Evolutionary conservation across 2,113 vertebrate genomes (phyloP).

Genomic region (Thryonomys swinderianus): DNA sequence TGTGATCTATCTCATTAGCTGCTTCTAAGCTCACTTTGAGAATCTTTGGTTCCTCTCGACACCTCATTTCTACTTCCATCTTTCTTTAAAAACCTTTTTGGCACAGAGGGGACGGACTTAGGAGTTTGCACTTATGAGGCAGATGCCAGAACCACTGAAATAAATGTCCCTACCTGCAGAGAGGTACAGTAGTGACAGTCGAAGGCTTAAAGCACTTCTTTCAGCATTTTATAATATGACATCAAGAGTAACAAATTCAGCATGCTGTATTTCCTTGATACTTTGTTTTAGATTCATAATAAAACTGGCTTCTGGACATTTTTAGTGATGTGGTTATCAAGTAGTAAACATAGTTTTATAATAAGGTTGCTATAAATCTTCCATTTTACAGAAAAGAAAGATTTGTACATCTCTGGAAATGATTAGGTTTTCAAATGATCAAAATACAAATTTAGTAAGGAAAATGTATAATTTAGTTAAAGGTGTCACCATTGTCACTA

Average conservation of each 20-base stretch:
- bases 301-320: not conserved
- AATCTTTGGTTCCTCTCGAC: not conserved
- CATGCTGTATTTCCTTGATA: too few relatives aligned
- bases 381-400: not conserved
- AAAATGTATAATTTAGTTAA: not conserved
- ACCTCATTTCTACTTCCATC: not conserved
- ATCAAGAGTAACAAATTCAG: not conserved
- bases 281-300: not conserved
- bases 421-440: not conserved
- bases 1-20: not conserved
- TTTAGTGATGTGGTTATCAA: not conserved
- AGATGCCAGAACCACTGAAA: too few relatives aligned
- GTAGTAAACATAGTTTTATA: not conserved
- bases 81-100: not conserved
- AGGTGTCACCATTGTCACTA: not conserved
- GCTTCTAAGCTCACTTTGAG: not conserved
- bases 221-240: not conserved
- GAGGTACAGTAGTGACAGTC: not conserved
- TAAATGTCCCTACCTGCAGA: not conserved
- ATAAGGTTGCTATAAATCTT: not conserved
- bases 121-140: too few relatives aligned
- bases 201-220: not conserved
- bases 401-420: not conserved
- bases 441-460: not conserved
- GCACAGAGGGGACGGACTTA: too few relatives aligned